These are phyloP conservation scores for Phyto melanocephala DNA, from an alignment of 2,888 invertebrate genomes.

Conservation along the genomic window DNA sequence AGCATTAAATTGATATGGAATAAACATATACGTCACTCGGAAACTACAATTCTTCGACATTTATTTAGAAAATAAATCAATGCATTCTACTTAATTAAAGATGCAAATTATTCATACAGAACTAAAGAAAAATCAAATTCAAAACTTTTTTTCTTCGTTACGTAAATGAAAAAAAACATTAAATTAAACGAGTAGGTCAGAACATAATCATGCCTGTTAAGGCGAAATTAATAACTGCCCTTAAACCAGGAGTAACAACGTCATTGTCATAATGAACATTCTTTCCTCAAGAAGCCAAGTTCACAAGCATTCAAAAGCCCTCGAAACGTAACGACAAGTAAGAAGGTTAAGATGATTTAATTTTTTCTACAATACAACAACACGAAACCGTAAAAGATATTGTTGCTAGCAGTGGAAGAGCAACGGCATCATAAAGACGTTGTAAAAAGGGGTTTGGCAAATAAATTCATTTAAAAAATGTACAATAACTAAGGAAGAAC, in stretches of 20 bases:
- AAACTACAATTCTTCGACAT: too few species aligned
- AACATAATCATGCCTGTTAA: too few species aligned
- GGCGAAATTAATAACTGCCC: conserved; percentile 26
- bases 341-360: conserved; percentile 29
- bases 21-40: too few species aligned
- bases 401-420: conserved; percentile 7
- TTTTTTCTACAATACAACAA: conserved; percentile 20
- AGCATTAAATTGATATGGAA: too few species aligned
- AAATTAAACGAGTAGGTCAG: too few species aligned
- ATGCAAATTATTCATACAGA: too few species aligned
- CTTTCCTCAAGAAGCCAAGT: conserved; percentile 16
- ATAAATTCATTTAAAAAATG: conserved; percentile 56
- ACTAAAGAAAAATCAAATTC: too few species aligned
- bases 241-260: conserved; percentile 15
- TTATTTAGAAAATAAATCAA: too few species aligned
- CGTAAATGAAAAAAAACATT: too few species aligned
- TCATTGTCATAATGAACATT: not conserved
- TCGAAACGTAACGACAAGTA: conserved; percentile 16
- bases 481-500: conserved; percentile 31
- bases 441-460: conserved; percentile 41
- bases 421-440: conserved; percentile 20
- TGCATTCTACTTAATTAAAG: too few species aligned
- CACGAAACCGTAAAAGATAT: not conserved
- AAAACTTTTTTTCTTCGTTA: too few species aligned
- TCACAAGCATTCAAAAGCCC: conserved; percentile 21